Conservation (phyloP, 2,888 invertebrate genomes). For the Plutella xylostella region DNA sequence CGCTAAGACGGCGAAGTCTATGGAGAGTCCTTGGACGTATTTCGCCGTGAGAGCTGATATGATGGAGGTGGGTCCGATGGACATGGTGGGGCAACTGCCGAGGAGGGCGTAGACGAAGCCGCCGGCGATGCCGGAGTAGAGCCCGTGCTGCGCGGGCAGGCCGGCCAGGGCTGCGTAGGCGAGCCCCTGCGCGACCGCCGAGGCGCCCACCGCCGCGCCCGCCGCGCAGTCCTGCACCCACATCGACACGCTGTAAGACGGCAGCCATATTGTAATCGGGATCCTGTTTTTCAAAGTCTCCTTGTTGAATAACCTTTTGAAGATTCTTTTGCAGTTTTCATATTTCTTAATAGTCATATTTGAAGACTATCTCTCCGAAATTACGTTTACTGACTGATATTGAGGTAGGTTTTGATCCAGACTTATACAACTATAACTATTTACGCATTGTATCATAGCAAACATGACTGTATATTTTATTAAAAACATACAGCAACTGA, state of each 20-base stretch:
- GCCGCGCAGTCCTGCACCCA: neutral
- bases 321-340: too few species aligned
- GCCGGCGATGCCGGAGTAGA: constrained; percentile 87
- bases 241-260: neutral
- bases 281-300: constrained; percentile 1
- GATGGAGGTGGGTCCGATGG: constrained; percentile 82
- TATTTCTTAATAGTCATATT: too few species aligned
- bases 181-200: constrained; percentile 4
- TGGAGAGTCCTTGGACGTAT: constrained; percentile 61
- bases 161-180: constrained; percentile 4
- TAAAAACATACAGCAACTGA: too few species aligned
- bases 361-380: too few species aligned
- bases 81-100: constrained; percentile 77
- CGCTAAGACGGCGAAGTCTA: constrained; percentile 72
- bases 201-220: constrained; percentile 1
- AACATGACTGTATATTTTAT: too few species aligned
- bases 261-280: neutral
- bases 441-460: too few species aligned
- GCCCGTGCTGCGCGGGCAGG: constrained; percentile 67
- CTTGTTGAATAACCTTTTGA: too few species aligned
- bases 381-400: too few species aligned
- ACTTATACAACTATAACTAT: too few species aligned
- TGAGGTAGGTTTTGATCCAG: too few species aligned
- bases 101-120: constrained; percentile 84
- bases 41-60: constrained; percentile 80